A percentile compares a stretch with the other conserved stretches of the same genome.
Conservation (phyloP, 2,888 invertebrate species). For the Leptinotarsa peninsularis region DNA sequence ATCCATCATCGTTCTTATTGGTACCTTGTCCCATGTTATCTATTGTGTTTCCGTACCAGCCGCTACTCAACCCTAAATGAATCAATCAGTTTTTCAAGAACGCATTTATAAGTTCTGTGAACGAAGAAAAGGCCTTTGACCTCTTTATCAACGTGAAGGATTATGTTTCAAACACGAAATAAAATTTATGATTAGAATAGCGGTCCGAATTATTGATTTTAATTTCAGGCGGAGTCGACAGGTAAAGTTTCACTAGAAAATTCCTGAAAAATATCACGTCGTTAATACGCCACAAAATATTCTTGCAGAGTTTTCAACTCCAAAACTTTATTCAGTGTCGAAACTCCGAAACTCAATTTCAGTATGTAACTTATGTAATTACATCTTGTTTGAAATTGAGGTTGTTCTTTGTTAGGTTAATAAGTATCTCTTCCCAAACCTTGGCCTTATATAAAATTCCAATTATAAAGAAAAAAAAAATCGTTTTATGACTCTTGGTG, state of each 20-base stretch:
- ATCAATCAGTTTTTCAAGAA: slow-evolving; percentile 26
- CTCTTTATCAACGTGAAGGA: not conserved
- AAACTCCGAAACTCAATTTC: too few relatives aligned
- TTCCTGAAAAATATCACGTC: not conserved
- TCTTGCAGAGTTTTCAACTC: too few relatives aligned
- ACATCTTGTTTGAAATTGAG: too few relatives aligned
- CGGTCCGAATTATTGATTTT: slow-evolving; percentile 11
- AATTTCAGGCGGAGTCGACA: not conserved
- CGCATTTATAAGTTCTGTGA: not conserved
- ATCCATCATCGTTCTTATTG: slow-evolving; percentile 35
- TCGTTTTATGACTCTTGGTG: too few relatives aligned
- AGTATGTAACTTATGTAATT: too few relatives aligned
- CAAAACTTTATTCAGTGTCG: too few relatives aligned
- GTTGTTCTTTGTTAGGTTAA: too few relatives aligned
- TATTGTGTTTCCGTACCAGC: slow-evolving; percentile 37
- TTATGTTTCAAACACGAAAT: not conserved
- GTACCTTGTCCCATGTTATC: slow-evolving; percentile 33
- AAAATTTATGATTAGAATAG: not conserved
- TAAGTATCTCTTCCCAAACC: too few relatives aligned
- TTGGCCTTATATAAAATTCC: too few relatives aligned
- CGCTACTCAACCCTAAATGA: slow-evolving; percentile 27
- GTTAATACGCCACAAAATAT: too few relatives aligned
- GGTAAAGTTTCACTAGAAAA: not conserved
- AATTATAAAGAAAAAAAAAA: too few relatives aligned
- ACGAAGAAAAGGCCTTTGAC: slow-evolving; percentile 9